A percentile compares a stretch with the other conserved stretches of the same genome.
These are phyloP conservation scores for Dynastes maya DNA, from an alignment of 2,888 invertebrate species.

Conservation along the genomic window DNA sequence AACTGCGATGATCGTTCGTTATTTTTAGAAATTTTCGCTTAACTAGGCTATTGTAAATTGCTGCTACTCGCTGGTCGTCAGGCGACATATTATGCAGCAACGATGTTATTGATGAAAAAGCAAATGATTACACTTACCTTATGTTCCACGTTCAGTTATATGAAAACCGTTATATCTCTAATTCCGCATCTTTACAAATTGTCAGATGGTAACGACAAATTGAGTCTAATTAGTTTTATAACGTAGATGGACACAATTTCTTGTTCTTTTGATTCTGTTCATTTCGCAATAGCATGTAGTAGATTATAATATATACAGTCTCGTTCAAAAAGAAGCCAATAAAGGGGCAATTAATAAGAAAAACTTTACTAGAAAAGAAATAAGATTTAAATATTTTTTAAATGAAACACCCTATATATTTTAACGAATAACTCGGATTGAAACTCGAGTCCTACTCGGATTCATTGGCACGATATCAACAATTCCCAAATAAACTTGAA, in stretches of 20 bases:
- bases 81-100: slow-evolving; percentile 9
- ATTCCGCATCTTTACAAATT: slow-evolving; percentile 46
- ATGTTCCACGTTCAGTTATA: slow-evolving; percentile 41
- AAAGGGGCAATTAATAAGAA: not conserved
- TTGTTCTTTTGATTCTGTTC: slow-evolving; percentile 34
- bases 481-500: too few species aligned
- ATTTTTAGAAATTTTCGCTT: slow-evolving; percentile 47
- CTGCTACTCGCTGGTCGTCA: slow-evolving; percentile 2
- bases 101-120: slow-evolving; percentile 11
- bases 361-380: too few species aligned
- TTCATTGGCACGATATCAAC: too few species aligned
- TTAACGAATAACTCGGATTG: too few species aligned
- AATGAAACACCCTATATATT: too few species aligned
- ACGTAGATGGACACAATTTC: slow-evolving; percentile 29
- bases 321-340: not conserved
- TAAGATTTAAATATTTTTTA: too few species aligned
- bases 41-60: slow-evolving; percentile 47
- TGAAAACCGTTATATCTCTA: slow-evolving; percentile 41
- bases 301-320: not conserved
- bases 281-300: not conserved
- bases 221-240: slow-evolving; percentile 43
- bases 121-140: slow-evolving; percentile 44
- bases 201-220: slow-evolving; percentile 42
- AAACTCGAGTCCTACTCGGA: too few species aligned
- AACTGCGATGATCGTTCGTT: slow-evolving; percentile 26